Evolutionary conservation across 1,140 invertebrate species (phyloP).

Genomic region (Atta texana): DNA sequence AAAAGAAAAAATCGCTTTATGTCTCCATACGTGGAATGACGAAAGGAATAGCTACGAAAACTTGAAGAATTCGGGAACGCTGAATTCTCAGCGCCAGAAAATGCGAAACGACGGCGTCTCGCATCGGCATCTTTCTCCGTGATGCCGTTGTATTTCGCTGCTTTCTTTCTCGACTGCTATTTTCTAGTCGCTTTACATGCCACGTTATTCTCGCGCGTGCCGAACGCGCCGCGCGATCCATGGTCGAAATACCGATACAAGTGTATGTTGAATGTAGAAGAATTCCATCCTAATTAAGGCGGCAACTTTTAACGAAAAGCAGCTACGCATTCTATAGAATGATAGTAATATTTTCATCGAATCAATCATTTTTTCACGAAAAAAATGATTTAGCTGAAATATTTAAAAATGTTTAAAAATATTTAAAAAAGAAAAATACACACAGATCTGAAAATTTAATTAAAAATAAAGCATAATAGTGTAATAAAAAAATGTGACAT

Average conservation of each 20-base stretch:
- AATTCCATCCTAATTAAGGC: conserved; percentile 32
- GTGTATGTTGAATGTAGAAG: neutral
- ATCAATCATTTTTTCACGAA: too few relatives aligned
- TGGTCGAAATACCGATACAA: conserved; percentile 34
- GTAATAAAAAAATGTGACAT: too few relatives aligned
- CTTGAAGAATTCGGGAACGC: conserved; percentile 66
- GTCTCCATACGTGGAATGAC: neutral
- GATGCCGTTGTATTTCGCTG: conserved; percentile 19
- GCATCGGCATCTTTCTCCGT: conserved; percentile 14
- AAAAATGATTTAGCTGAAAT: too few relatives aligned
- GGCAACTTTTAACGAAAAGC: neutral
- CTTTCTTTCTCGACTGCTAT: conserved; percentile 26
- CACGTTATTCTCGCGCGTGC: conserved; percentile 34
- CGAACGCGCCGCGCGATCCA: conserved; percentile 17
- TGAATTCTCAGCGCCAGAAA: conserved; percentile 68
- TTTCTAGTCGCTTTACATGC: conserved; percentile 13
- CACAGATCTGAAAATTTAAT: too few relatives aligned
- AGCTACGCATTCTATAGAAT: neutral
- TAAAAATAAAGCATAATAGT: too few relatives aligned
- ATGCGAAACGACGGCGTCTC: conserved; percentile 44
- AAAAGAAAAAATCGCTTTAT: conserved; percentile 28
- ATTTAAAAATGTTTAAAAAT: too few relatives aligned
- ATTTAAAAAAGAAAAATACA: too few relatives aligned
- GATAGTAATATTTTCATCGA: neutral
- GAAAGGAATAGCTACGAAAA: conserved; percentile 40